Conservation (phyloP, 2,797 vertebrate species). For the Lagorchestes hirsutus region DNA sequence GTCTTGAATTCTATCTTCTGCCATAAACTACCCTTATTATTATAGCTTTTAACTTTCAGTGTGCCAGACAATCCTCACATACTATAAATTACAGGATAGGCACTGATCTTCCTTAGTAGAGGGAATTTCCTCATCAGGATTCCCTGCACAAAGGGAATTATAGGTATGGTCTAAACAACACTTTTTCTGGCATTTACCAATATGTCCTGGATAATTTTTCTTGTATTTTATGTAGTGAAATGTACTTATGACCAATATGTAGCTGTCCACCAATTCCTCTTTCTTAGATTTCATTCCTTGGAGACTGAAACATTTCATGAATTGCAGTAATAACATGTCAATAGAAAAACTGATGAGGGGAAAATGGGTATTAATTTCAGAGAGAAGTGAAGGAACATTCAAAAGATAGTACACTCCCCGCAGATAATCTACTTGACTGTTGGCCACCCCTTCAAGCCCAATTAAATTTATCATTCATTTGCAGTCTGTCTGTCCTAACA, state of each 20-base stretch:
- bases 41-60: neutral
- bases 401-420: neutral
- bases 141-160: neutral
- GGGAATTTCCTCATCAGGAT: neutral
- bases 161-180: neutral
- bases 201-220: neutral
- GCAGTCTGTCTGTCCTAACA: neutral
- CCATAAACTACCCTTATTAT: neutral
- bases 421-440: neutral
- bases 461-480: neutral
- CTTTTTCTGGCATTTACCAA: neutral
- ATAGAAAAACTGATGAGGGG: neutral
- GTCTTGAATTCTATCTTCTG: neutral
- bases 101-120: neutral
- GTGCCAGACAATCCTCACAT: neutral
- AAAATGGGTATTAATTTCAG: neutral
- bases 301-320: neutral
- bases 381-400: neutral
- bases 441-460: neutral
- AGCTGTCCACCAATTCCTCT: neutral
- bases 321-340: neutral
- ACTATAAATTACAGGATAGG: neutral
- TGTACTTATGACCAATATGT: neutral
- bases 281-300: neutral
- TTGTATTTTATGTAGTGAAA: neutral